phyloP scores from a whole-genome alignment of 2,888 invertebrate species.

The Punctoribates punctum region DNA sequence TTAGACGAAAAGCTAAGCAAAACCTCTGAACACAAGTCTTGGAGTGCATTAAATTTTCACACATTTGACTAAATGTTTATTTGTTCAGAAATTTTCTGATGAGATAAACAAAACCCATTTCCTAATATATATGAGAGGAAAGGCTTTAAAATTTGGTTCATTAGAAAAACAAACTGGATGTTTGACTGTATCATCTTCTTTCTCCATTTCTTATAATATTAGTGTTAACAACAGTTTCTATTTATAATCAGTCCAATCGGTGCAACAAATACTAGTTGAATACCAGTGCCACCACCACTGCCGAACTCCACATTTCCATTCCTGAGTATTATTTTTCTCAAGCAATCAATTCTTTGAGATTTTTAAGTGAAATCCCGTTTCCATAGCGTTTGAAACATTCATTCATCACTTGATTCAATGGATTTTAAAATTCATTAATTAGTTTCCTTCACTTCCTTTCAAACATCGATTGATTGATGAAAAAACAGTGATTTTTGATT shows the following conservation, averaged over 20 bases:
- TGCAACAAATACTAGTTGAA: not conserved
- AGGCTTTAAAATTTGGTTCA: not conserved
- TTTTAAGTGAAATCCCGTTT: too few relatives aligned
- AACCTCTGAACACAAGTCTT: not conserved
- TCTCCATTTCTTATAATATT: not conserved
- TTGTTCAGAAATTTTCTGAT: slow-evolving; percentile 8
- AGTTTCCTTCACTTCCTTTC: too few relatives aligned
- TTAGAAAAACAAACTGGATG: slow-evolving; percentile 5
- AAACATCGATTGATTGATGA: too few relatives aligned
- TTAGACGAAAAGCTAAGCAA: too few relatives aligned
- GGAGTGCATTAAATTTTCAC: not conserved
- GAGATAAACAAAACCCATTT: slow-evolving; percentile 1
- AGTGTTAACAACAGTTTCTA: slow-evolving; percentile 27
- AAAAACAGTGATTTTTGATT: too few relatives aligned
- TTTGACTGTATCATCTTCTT: slow-evolving; percentile 30
- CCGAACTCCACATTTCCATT: not conserved
- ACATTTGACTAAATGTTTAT: not conserved
- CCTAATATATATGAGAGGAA: not conserved
- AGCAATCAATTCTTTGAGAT: not conserved
- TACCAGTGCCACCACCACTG: slow-evolving; percentile 9
- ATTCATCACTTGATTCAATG: too few relatives aligned
- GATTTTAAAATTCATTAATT: too few relatives aligned
- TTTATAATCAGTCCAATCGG: slow-evolving; percentile 21
- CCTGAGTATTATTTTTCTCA: not conserved
- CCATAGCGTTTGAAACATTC: too few relatives aligned